A percentile compares a stretch with the other conserved stretches of the same genome.
phyloP scores from a whole-genome alignment of 1,140 invertebrate species.

The Rhagoletis pomonella region DNA sequence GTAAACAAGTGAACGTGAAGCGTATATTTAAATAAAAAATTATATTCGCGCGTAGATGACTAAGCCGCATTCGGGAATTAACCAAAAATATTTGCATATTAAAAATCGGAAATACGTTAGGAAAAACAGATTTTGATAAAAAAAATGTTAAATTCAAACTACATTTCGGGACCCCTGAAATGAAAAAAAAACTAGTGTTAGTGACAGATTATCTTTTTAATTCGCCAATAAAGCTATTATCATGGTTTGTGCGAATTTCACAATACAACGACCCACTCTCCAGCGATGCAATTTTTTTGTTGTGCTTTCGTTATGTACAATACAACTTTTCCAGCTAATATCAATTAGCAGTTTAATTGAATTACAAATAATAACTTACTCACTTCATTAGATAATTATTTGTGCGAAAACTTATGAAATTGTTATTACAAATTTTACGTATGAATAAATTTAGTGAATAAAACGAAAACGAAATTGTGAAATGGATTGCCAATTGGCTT shows the following conservation, averaged over 20 bases:
- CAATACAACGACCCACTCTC: too few relatives aligned
- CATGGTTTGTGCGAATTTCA: constrained; percentile 14
- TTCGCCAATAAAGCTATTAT: background rate
- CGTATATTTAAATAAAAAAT: background rate
- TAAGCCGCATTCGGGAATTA: background rate
- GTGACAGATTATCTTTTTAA: background rate
- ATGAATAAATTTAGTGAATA: background rate
- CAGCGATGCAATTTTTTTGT: background rate
- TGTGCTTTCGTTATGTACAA: background rate
- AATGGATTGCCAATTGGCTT: background rate
- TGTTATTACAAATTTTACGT: background rate
- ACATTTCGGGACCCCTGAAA: background rate
- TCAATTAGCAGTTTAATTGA: background rate
- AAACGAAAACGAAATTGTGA: background rate
- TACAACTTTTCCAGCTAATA: background rate
- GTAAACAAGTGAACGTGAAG: background rate
- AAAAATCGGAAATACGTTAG: too few relatives aligned
- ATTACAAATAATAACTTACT: background rate
- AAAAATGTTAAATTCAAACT: background rate
- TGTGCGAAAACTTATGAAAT: background rate
- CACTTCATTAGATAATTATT: background rate
- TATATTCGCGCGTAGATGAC: constrained; percentile 26
- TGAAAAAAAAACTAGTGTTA: background rate
- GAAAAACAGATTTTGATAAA: background rate
- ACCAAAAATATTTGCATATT: constrained; percentile 15